These are phyloP conservation scores for Euplexia lucipara DNA, from an alignment of 2,888 invertebrate species.

Conservation along the genomic window DNA sequence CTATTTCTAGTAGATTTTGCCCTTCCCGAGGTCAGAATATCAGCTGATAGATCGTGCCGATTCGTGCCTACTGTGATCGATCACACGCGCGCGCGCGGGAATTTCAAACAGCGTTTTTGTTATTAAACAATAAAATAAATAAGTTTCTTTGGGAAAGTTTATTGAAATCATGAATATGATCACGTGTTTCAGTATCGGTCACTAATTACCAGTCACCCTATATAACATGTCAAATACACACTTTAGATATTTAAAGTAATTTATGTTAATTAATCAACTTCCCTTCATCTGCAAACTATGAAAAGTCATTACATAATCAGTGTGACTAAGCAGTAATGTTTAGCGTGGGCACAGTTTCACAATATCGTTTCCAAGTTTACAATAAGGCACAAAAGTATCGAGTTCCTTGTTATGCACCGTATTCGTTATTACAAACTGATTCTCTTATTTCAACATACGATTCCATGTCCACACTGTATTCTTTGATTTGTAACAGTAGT, in stretches of 20 bases:
- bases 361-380: constrained; percentile 20
- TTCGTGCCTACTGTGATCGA: no score
- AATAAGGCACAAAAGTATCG: constrained; percentile 30
- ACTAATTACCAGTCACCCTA: no score
- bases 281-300: constrained; percentile 12
- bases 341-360: constrained; percentile 17
- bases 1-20: no score
- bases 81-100: no score
- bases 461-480: constrained; percentile 21
- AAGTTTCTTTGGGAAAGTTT: no score
- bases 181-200: no score
- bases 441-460: constrained; percentile 34
- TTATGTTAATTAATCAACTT: constrained; percentile 41
- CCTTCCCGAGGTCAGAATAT: no score
- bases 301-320: constrained; percentile 36
- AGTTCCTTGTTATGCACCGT: constrained; percentile 32
- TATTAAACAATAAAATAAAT: no score
- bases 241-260: background rate
- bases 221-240: background rate
- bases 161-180: no score
- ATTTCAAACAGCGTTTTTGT: no score
- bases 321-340: constrained; percentile 37
- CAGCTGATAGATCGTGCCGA: no score
- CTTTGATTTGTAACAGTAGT: constrained; percentile 8
- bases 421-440: constrained; percentile 16